phyloP scores from a whole-genome alignment of 2,888 invertebrate genomes.

The Amorpha juglandis region DNA sequence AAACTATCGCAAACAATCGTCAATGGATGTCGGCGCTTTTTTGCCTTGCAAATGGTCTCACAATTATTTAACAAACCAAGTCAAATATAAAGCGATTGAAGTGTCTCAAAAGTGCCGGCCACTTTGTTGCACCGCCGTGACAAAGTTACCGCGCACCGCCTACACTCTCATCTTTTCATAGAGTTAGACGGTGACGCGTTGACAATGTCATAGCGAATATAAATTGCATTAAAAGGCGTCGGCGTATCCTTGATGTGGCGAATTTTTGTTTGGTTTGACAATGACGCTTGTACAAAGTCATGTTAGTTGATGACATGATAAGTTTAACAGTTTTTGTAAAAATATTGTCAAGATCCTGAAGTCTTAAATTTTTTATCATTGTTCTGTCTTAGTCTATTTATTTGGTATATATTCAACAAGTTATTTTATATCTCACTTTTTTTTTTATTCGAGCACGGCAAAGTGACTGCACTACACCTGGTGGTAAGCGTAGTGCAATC shows the following conservation, averaged over 20 bases:
- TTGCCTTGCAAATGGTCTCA: neutral
- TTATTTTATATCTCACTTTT: no score
- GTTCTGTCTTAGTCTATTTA: no score
- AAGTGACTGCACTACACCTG: no score
- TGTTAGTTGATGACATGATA: conserved; percentile 21
- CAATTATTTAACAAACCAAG: conserved; percentile 24
- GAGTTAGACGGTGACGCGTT: conserved; percentile 34
- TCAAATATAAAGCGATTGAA: conserved; percentile 28
- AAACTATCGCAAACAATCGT: neutral
- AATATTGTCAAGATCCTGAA: neutral
- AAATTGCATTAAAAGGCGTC: conserved; percentile 61
- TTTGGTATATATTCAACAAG: no score
- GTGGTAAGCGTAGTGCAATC: no score
- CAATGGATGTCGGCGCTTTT: conserved; percentile 16
- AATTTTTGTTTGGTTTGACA: conserved; percentile 71
- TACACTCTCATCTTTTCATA: conserved; percentile 35
- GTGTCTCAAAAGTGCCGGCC: conserved; percentile 32
- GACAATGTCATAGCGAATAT: conserved; percentile 44
- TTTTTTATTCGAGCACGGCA: no score
- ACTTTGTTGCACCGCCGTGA: conserved; percentile 27
- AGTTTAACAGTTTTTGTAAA: conserved; percentile 28
- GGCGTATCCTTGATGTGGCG: conserved; percentile 74
- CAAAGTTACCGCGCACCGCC: conserved; percentile 63
- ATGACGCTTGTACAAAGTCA: conserved; percentile 21
- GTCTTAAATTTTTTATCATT: neutral